phyloP scores from a whole-genome alignment of 2,888 invertebrate genomes.

The Ryuthela nishihirai region DNA sequence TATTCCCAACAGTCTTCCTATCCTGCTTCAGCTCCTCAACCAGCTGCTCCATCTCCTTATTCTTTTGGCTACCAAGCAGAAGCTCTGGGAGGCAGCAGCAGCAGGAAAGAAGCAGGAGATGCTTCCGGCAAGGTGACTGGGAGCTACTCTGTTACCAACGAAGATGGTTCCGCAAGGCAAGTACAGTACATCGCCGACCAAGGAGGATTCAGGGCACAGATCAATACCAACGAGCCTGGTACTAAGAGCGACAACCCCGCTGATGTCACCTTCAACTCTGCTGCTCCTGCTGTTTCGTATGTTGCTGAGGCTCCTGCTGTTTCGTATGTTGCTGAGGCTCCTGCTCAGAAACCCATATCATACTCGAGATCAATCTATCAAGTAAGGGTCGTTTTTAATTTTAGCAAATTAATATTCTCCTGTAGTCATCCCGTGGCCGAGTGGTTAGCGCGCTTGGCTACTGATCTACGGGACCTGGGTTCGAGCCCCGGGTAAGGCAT shows the following conservation, averaged over 20 bases:
- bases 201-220: conserved; percentile 24
- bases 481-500: too few relatives aligned
- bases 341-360: too few relatives aligned
- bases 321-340: too few relatives aligned
- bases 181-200: conserved; percentile 31
- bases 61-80: conserved; percentile 27
- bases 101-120: conserved; percentile 23
- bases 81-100: too few relatives aligned
- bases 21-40: neutral
- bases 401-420: too few relatives aligned
- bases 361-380: too few relatives aligned
- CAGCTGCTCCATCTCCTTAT: conserved; percentile 17
- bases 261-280: conserved; percentile 18
- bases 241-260: conserved; percentile 31
- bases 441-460: too few relatives aligned
- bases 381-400: too few relatives aligned
- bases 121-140: conserved; percentile 33
- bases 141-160: conserved; percentile 23
- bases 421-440: too few relatives aligned
- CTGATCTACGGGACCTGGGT: too few relatives aligned
- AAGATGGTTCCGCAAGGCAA: conserved; percentile 17
- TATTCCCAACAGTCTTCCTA: neutral
- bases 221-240: conserved; percentile 35
- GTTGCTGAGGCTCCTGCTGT: too few relatives aligned
- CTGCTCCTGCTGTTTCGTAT: too few relatives aligned